These are phyloP conservation scores for Neoaliturus tenellus DNA, from an alignment of 2,888 invertebrate genomes.

Conservation along the genomic window DNA sequence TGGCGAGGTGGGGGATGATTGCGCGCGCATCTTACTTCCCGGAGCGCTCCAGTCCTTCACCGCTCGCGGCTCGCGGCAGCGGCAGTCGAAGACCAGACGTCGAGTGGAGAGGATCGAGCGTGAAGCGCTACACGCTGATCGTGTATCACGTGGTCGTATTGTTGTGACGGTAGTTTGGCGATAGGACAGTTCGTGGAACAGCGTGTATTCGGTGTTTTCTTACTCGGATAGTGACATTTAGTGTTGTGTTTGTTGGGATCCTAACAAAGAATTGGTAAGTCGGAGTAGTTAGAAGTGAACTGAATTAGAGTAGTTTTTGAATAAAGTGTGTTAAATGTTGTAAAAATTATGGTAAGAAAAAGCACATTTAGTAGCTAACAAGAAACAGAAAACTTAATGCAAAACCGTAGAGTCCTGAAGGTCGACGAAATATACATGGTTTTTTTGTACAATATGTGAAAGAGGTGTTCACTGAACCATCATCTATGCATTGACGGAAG, in stretches of 20 bases:
- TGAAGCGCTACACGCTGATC: neutral
- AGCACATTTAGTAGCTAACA: no score
- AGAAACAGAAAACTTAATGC: no score
- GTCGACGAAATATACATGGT: no score
- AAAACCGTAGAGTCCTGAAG: no score
- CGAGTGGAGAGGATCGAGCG: neutral
- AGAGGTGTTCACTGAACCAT: no score
- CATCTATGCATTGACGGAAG: no score
- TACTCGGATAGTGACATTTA: neutral
- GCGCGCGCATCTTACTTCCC: neutral
- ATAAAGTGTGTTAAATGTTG: no score
- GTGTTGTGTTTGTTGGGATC: neutral
- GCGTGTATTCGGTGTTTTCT: no score
- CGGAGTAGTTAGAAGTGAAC: neutral
- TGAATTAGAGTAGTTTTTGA: no score
- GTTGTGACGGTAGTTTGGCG: neutral
- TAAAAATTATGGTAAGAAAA: no score
- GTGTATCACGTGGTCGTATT: neutral
- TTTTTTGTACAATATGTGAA: no score
- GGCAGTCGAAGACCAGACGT: neutral
- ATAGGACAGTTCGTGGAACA: neutral
- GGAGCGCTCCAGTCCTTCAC: neutral
- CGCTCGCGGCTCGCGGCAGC: neutral
- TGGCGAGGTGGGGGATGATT: neutral
- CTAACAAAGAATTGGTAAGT: neutral